phyloP scores from a whole-genome alignment of 2,888 invertebrate species.

The Ichneumoninae sp. region DNA sequence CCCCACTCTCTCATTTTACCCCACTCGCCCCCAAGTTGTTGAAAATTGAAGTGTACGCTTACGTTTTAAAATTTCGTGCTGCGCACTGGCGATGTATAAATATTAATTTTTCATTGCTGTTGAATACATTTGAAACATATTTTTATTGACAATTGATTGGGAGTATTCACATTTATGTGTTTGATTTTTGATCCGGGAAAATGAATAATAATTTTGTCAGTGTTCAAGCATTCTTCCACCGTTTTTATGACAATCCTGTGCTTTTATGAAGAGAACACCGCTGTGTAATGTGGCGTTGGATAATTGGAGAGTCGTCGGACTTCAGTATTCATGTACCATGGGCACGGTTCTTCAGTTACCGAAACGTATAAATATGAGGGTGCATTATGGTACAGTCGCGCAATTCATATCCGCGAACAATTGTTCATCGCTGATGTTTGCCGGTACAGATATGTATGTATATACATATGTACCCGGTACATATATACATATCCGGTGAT shows the following conservation, averaged over 20 bases:
- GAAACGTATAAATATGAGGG: constrained; percentile 22
- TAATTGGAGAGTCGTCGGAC: background rate
- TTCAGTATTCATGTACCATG: background rate
- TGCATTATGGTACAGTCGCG: constrained; percentile 23
- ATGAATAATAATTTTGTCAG: background rate
- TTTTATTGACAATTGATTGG: too few species aligned
- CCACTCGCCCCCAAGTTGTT: too few species aligned
- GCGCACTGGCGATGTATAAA: too few species aligned
- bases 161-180: background rate
- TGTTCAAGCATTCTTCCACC: background rate
- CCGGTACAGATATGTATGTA: constrained; percentile 12
- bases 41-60: too few species aligned
- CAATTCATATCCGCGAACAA: constrained; percentile 37
- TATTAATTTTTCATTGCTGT: background rate
- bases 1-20: too few species aligned
- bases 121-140: background rate
- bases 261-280: background rate
- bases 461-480: background rate
- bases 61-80: too few species aligned
- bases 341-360: background rate
- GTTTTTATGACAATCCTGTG: background rate
- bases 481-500: constrained; percentile 24
- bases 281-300: background rate
- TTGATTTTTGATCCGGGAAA: background rate
- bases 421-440: constrained; percentile 43